Percentiles rank a stretch among this genome's conserved stretches.
Evolutionary conservation across 2,888 invertebrate species (phyloP).

Genomic region (Hedya salicella): DNA sequence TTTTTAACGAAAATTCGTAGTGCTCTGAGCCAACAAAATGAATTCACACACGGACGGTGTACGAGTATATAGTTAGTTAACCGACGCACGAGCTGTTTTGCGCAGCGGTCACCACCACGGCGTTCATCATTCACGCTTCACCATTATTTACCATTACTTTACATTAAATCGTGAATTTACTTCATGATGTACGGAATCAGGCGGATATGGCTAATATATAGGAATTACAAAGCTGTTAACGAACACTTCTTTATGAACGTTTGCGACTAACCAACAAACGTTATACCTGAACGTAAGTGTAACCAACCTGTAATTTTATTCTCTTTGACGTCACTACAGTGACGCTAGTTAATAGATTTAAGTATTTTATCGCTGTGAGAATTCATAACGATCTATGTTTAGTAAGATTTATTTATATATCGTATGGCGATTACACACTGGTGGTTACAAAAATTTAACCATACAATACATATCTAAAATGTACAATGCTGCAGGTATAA

Average conservation of each 20-base stretch:
- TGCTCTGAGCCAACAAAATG: no score
- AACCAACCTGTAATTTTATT: neutral
- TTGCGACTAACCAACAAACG: neutral
- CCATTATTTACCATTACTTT: slow-evolving; percentile 37
- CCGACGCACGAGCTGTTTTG: slow-evolving; percentile 1
- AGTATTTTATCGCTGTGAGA: neutral
- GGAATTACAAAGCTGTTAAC: slow-evolving; percentile 18
- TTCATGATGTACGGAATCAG: slow-evolving; percentile 17
- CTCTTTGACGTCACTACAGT: neutral
- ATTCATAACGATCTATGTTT: neutral
- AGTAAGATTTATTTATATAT: no score
- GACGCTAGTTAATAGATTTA: neutral
- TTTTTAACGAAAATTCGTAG: no score
- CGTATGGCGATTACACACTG: no score
- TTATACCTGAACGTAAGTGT: neutral
- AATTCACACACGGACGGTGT: neutral
- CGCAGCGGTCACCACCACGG: slow-evolving; percentile 24
- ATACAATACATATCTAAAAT: no score
- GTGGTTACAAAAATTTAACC: no score
- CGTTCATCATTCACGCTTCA: slow-evolving; percentile 23
- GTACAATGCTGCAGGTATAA: no score
- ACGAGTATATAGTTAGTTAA: neutral
- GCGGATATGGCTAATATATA: slow-evolving; percentile 19
- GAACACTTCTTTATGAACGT: neutral
- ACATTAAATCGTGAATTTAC: slow-evolving; percentile 20